Evolutionary conservation across 2,888 invertebrate species (phyloP), one percentile per base, ranked within the genome.

Genomic region (Euproctis similis): DNA sequence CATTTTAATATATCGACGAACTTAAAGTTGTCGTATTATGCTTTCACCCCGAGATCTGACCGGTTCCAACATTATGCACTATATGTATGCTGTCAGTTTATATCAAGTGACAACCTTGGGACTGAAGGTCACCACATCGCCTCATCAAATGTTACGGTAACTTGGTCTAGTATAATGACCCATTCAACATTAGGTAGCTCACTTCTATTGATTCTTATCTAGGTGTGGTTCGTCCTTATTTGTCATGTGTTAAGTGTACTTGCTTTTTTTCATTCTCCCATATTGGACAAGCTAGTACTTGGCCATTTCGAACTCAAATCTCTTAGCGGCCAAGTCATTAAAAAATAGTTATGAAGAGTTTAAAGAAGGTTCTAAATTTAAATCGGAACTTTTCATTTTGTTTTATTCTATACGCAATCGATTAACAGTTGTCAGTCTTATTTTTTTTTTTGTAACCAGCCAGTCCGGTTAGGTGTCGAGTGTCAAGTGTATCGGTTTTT

Each of bases 71-170:
- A 34, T 57, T 50, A 49, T 53, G 63, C 60, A 61, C 59, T 63
- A 61, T n/a, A n/a, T 57, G 53, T 41, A n/a, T 44, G 32, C 40
- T 34, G 32, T 28, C 33, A 31, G 38, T 34, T 50, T 42, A 46
- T 59, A 57, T 57, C 53, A 36, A 20, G 34, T 39, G 50, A 36
- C 50, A 59, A 45, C 62, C 64, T 61, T 60, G 62, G 6, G 28
- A 9, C 11, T 33, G 53, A 60, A 63, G 59, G 62, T 31, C 52
- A 39, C 24, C 32, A 29, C 44, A 32, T 39, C 33, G 36, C 39
- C 42, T 34, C 30, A 29, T 36, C n/a, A n/a, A n/a, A n/a, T 36
- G 44, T 47, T 44, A 49, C 42, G 53, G 47, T 53, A 46, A 49
- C 35, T 36, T 44, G 40, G 28, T 43, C 39, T 45, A 42, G 46